phyloP scores from a whole-genome alignment of 2,113 vertebrate genomes.

The Coryphaenoides rupestris region DNA sequence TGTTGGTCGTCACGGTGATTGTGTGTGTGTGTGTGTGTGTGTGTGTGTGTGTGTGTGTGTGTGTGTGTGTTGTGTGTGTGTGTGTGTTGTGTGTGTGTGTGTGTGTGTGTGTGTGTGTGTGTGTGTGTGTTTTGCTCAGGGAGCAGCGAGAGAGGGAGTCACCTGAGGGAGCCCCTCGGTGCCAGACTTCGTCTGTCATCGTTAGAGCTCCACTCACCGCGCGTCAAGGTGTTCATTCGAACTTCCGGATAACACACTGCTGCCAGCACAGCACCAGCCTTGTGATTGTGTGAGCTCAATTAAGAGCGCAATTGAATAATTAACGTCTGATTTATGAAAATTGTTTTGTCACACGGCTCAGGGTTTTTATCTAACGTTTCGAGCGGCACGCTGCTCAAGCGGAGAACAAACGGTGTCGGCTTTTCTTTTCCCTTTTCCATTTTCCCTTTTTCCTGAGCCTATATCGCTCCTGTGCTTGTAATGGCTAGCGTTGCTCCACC shows the following conservation, averaged over 20 bases:
- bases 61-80: not conserved
- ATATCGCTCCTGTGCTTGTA: not conserved
- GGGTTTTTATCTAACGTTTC: not conserved
- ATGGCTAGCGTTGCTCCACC: not conserved
- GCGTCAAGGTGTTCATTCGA: slow-evolving; percentile 19
- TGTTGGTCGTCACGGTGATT: not conserved
- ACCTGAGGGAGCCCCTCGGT: too few relatives aligned
- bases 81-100: not conserved
- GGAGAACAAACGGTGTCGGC: not conserved
- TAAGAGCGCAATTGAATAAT: slow-evolving; percentile 43
- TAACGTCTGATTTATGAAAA: slow-evolving; percentile 29
- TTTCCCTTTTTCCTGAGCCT: not conserved
- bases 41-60: not conserved
- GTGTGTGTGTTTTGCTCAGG: too few relatives aligned
- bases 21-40: not conserved
- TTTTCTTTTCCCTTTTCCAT: not conserved
- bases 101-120: not conserved
- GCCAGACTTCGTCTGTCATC: slow-evolving; percentile 1
- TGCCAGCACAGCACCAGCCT: slow-evolving; percentile 16
- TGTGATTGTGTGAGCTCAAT: slow-evolving; percentile 27
- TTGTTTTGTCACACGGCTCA: slow-evolving; percentile 24
- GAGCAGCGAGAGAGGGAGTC: too few relatives aligned
- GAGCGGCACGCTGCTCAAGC: too few relatives aligned
- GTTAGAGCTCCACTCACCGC: slow-evolving; percentile 29
- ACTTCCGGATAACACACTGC: slow-evolving; percentile 37